Base-by-base conservation (phyloP, 1,140 invertebrate genomes). In the Subanguina moxae region DNA sequence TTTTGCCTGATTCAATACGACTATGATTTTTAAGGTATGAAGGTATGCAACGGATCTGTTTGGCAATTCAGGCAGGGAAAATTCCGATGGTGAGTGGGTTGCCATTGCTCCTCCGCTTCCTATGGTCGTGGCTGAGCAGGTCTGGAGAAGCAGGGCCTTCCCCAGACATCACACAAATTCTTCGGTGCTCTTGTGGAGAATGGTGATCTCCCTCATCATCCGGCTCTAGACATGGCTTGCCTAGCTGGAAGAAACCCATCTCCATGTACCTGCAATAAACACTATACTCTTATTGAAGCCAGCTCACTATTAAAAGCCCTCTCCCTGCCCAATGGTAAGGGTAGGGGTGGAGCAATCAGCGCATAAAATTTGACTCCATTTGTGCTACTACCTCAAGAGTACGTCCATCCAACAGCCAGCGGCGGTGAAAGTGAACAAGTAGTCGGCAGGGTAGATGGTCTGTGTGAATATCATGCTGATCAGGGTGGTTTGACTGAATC, bases 401-500 rank as follows among this genome's bases (percentile, higher is more conserved):
- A 82, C 57, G 62, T 82, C 80, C 70, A 80, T 70, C 71, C 80
- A 82, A 63, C 80, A 82, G 9, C 80, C 80, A 62, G 74, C 74
- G 17, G 71, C 75, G 13, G 80, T 82, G 46, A 82, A 82, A 11
- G 73, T 74, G 58, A 68, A 81, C 13, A 82, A 65, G 48, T 82
- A 82, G 48, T 82, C 80, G 32, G 80, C 78, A 5, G 80, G 80
- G 64, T 83, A 82, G n/a, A 82, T 73, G 17, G 79, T 81, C 59
- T 82, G 80, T 7, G 80, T 82, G 64, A 71, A 71, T 68, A 82
- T 81, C 79, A 81, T 81, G 15, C 68, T 72, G 30, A 82, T 76
- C 17, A 81, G 66, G 11, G 79, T 80, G 0, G 73, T 63, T 56
- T 73, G 64, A 30, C 70, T 72, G 67, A 81, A 81, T 43, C 67